A percentile compares a stretch with the other conserved stretches of the same genome.
These are phyloP conservation scores for Coregonus sp. DNA, from an alignment of 2,797 vertebrate species.

Conservation along the genomic window DNA sequence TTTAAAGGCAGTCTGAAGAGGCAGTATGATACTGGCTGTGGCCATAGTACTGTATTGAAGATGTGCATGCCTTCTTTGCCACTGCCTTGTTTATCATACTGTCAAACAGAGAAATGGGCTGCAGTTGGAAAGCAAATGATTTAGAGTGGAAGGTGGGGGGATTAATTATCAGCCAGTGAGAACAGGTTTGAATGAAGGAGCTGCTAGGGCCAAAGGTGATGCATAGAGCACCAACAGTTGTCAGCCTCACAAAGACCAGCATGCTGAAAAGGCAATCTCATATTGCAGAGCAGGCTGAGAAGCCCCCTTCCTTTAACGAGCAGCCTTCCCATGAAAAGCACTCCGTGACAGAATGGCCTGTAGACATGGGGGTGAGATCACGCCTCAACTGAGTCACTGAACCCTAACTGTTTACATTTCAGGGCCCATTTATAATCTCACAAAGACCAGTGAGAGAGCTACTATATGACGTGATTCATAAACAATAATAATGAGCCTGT, in stretches of 20 bases:
- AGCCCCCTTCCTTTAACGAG: slow-evolving; percentile 68
- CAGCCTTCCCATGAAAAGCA: slow-evolving; percentile 62
- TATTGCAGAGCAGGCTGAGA: slow-evolving; percentile 70
- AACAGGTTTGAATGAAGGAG: slow-evolving; percentile 64
- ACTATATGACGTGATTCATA: slow-evolving; percentile 40
- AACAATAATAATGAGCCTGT: slow-evolving; percentile 52
- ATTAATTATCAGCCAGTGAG: slow-evolving; percentile 69
- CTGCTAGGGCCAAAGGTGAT: slow-evolving; percentile 75
- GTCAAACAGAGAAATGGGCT: slow-evolving; percentile 52
- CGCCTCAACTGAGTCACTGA: slow-evolving; percentile 62
- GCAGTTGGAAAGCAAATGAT: slow-evolving; percentile 60
- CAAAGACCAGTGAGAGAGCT: slow-evolving; percentile 54
- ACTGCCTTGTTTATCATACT: slow-evolving; percentile 61
- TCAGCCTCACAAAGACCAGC: slow-evolving; percentile 75
- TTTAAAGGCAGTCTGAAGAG: slow-evolving; percentile 5
- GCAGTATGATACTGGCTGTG: slow-evolving; percentile 32
- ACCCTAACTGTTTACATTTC: slow-evolving; percentile 73
- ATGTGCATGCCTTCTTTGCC: slow-evolving; percentile 33
- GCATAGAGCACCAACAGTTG: slow-evolving; percentile 78
- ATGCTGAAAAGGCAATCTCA: slow-evolving; percentile 76
- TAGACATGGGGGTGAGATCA: slow-evolving; percentile 73
- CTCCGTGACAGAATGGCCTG: slow-evolving; percentile 63
- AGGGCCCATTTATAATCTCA: slow-evolving; percentile 67
- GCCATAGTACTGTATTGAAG: slow-evolving; percentile 28
- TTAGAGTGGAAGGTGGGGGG: slow-evolving; percentile 49